Percentiles rank a stretch among this genome's conserved stretches.
These are phyloP conservation scores for Tiaroga cobitis DNA, from an alignment of 2,797 vertebrate genomes.

Conservation along the genomic window DNA sequence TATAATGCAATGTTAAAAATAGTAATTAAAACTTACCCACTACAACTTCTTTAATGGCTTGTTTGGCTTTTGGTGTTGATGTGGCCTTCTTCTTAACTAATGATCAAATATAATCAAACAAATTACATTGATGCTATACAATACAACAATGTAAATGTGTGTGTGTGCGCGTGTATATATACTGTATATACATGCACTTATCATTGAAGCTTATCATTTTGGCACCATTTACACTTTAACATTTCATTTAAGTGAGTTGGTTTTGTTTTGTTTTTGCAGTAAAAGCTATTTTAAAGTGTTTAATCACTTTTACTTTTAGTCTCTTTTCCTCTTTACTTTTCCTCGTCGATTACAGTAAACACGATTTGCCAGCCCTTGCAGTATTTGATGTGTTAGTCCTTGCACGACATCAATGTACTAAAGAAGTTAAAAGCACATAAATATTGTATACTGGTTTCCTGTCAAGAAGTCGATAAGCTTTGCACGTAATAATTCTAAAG, in stretches of 20 bases:
- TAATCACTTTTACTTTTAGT: neutral
- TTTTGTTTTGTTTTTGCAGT: neutral
- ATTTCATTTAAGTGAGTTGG: neutral
- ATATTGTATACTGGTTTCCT: neutral
- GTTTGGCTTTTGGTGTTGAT: constrained; percentile 33
- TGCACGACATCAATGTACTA: neutral
- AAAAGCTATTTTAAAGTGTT: neutral
- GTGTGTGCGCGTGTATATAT: neutral
- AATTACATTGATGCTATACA: neutral
- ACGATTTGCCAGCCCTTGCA: neutral
- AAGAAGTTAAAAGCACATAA: neutral
- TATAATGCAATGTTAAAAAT: neutral
- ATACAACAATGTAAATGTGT: neutral
- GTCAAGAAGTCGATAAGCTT: neutral
- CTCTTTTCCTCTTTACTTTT: neutral
- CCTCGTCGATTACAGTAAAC: neutral
- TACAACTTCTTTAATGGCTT: constrained; percentile 26
- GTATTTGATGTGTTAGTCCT: constrained; percentile 4
- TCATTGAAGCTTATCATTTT: neutral
- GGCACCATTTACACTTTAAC: neutral
- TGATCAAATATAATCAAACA: constrained; percentile 17
- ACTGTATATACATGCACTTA: neutral
- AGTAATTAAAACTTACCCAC: constrained; percentile 24
- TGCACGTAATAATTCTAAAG: constrained; percentile 11
- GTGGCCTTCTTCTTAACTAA: constrained; percentile 43